These are phyloP conservation scores for Pelodytes ibericus DNA, from an alignment of 2,797 vertebrate genomes.

Conservation along the genomic window DNA sequence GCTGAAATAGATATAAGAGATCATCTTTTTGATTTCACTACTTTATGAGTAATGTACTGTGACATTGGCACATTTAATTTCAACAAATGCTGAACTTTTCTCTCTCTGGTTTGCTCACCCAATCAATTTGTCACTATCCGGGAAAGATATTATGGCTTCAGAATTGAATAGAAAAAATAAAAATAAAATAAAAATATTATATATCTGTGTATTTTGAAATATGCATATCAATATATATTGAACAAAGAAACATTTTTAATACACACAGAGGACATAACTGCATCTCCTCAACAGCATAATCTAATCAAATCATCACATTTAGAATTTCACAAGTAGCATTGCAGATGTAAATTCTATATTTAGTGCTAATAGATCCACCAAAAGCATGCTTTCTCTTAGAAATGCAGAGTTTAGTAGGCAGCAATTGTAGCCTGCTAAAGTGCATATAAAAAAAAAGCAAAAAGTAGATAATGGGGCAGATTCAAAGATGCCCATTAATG, in stretches of 20 bases:
- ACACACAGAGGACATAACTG: not conserved
- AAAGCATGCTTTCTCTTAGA: not conserved
- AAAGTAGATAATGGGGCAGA: too few species aligned
- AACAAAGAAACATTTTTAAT: not conserved
- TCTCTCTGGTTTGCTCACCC: constrained; percentile 6
- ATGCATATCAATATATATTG: not conserved
- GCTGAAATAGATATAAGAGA: constrained; percentile 5
- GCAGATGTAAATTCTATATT: not conserved
- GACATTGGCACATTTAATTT: not conserved
- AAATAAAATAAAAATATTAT: not conserved
- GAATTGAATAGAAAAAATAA: not conserved
- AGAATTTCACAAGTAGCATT: not conserved
- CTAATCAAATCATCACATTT: not conserved
- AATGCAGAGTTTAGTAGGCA: too few species aligned
- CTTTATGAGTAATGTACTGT: constrained; percentile 12
- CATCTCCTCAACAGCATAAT: not conserved
- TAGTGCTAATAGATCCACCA: not conserved
- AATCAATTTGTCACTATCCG: not conserved
- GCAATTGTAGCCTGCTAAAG: not conserved
- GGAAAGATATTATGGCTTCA: not conserved
- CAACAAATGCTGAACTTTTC: not conserved
- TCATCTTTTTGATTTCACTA: constrained; percentile 16
- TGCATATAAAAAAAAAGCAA: not conserved
- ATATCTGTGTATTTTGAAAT: too few species aligned
- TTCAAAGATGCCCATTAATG: too few species aligned